Conservation (phyloP, 2,797 vertebrate genomes). For the Alectoris magna region DNA sequence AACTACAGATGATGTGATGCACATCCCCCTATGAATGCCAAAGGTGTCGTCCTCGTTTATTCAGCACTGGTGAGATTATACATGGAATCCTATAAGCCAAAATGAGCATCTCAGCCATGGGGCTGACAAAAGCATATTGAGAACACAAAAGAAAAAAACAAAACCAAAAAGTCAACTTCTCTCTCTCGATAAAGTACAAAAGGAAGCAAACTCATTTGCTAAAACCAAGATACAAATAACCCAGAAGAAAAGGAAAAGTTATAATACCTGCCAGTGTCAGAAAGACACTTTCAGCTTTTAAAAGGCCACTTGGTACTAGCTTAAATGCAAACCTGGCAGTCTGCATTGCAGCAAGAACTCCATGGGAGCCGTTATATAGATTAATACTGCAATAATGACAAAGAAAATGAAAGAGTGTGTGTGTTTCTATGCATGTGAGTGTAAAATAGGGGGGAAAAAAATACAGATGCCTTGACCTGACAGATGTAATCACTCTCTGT, state of each 20-base stretch:
- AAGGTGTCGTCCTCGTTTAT: neutral
- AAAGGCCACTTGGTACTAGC: neutral
- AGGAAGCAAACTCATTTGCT: neutral
- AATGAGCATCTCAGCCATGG: neutral
- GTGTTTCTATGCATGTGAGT: too few species aligned
- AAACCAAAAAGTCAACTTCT: neutral
- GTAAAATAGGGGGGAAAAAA: neutral
- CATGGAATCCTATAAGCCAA: neutral
- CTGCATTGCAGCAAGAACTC: neutral
- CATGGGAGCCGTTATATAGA: neutral
- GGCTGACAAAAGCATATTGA: neutral
- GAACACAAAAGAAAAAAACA: neutral
- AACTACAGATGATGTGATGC: fast-evolving
- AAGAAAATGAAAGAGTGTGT: neutral
- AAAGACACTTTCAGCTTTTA: neutral
- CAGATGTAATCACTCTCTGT: neutral
- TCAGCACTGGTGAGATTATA: neutral
- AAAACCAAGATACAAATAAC: neutral
- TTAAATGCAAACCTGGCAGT: neutral
- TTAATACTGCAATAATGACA: neutral
- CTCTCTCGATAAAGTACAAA: neutral
- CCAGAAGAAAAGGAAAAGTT: neutral
- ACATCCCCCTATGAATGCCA: neutral
- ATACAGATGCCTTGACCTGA: neutral
- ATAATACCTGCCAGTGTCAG: neutral